These are phyloP conservation scores for Apotomis betuletana DNA, from an alignment of 2,888 invertebrate species.

Conservation along the genomic window DNA sequence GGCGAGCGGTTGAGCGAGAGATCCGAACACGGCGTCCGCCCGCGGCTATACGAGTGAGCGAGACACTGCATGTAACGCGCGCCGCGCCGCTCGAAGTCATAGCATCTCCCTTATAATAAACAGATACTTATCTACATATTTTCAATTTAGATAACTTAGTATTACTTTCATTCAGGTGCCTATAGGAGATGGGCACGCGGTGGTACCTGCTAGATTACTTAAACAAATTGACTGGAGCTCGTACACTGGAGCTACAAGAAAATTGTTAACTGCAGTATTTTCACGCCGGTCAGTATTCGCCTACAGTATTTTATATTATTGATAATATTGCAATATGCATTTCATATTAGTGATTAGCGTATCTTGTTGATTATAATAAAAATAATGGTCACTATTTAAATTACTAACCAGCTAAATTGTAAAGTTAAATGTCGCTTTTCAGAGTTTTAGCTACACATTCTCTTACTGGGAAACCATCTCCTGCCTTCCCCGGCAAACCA, in stretches of 20 bases:
- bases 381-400: not conserved
- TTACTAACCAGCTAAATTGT: too few relatives aligned
- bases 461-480: conserved; percentile 75
- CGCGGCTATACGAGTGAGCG: too few relatives aligned
- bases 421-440: not conserved
- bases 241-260: conserved; percentile 15
- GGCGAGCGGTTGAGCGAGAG: too few relatives aligned
- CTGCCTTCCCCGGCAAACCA: conserved; percentile 54
- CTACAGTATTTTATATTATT: not conserved
- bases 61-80: too few relatives aligned
- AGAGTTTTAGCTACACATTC: conserved; percentile 46
- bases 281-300: not conserved
- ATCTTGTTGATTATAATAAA: too few relatives aligned
- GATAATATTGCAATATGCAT: too few relatives aligned
- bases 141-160: not conserved
- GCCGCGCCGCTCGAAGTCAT: too few relatives aligned
- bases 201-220: conserved; percentile 7
- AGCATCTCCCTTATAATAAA: too few relatives aligned
- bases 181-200: conserved; percentile 15
- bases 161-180: conserved; percentile 1
- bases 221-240: conserved; percentile 17
- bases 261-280: conserved; percentile 18
- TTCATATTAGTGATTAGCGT: too few relatives aligned
- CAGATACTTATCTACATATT: too few relatives aligned
- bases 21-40: too few relatives aligned